Evolutionary conservation across 2,113 vertebrate genomes (phyloP).

Genomic region (Heterocephalus glaber): DNA sequence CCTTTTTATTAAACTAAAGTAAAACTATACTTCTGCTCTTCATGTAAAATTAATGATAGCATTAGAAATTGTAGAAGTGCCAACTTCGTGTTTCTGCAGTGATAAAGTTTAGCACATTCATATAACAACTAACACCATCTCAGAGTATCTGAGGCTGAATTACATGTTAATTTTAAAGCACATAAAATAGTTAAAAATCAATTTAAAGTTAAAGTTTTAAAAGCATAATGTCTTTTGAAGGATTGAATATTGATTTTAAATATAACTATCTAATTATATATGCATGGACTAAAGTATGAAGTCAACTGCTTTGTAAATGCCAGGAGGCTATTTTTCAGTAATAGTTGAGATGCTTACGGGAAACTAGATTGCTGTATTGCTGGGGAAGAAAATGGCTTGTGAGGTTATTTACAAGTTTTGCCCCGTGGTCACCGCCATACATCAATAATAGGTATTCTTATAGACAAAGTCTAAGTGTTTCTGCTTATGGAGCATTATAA

Average conservation of each 20-base stretch:
- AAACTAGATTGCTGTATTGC: slow-evolving; percentile 86
- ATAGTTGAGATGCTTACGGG: slow-evolving; percentile 90
- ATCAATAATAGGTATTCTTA: slow-evolving; percentile 89
- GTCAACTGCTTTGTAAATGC: slow-evolving; percentile 91
- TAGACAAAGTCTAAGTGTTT: slow-evolving; percentile 87
- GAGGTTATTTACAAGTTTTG: slow-evolving; percentile 91
- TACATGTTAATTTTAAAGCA: slow-evolving; percentile 89
- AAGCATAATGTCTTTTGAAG: slow-evolving; percentile 90
- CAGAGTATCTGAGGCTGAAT: slow-evolving; percentile 82
- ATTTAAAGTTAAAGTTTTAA: slow-evolving; percentile 91
- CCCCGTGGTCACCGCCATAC: slow-evolving; percentile 86
- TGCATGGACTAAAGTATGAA: slow-evolving; percentile 90
- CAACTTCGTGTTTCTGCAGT: slow-evolving; percentile 58
- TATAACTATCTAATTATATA: slow-evolving; percentile 91
- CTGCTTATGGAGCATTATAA: slow-evolving; percentile 86
- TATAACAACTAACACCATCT: slow-evolving; percentile 80
- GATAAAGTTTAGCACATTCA: slow-evolving; percentile 80
- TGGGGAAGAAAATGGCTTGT: slow-evolving; percentile 86
- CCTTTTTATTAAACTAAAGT: slow-evolving; percentile 56
- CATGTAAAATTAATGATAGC: slow-evolving; percentile 53
- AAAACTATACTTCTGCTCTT: slow-evolving; percentile 37
- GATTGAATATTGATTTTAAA: slow-evolving; percentile 92
- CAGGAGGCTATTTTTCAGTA: slow-evolving; percentile 91
- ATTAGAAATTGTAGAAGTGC: slow-evolving; percentile 68
- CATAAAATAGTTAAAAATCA: slow-evolving; percentile 91